Conservation (phyloP, 2,888 invertebrate species). For the Volucella inanis region DNA sequence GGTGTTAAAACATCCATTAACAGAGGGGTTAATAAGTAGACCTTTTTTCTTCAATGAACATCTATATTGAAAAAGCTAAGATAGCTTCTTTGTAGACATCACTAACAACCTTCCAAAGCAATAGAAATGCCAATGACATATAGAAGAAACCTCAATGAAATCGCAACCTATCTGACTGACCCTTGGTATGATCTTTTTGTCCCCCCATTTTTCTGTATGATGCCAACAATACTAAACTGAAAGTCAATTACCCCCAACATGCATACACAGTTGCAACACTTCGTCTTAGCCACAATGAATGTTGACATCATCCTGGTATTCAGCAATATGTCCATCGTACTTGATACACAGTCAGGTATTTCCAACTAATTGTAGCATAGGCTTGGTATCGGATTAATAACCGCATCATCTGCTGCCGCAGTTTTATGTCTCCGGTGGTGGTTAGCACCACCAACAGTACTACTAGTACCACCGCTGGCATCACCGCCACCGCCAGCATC, state of each 20-base stretch:
- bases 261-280: slow-evolving; percentile 32
- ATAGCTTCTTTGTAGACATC: too few species aligned
- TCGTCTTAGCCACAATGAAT: slow-evolving; percentile 69
- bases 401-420: slow-evolving; percentile 75
- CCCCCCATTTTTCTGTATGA: too few species aligned
- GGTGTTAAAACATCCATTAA: too few species aligned
- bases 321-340: slow-evolving; percentile 65
- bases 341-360: slow-evolving; percentile 57
- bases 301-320: slow-evolving; percentile 65
- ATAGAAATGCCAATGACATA: too few species aligned
- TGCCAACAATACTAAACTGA: slow-evolving; percentile 16
- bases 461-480: neutral
- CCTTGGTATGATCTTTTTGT: too few species aligned
- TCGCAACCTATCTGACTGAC: too few species aligned
- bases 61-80: too few species aligned
- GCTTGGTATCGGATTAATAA: slow-evolving; percentile 72
- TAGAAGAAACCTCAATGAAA: too few species aligned
- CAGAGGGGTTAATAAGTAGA: too few species aligned
- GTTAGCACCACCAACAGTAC: slow-evolving; percentile 20
- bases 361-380: slow-evolving; percentile 67
- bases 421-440: slow-evolving; percentile 70
- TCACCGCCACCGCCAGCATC: slow-evolving; percentile 13
- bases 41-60: too few species aligned
- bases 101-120: too few species aligned
- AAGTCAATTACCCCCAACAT: slow-evolving; percentile 64